phyloP scores from a whole-genome alignment of 2,113 vertebrate species.

The Ammospiza caudacuta region DNA sequence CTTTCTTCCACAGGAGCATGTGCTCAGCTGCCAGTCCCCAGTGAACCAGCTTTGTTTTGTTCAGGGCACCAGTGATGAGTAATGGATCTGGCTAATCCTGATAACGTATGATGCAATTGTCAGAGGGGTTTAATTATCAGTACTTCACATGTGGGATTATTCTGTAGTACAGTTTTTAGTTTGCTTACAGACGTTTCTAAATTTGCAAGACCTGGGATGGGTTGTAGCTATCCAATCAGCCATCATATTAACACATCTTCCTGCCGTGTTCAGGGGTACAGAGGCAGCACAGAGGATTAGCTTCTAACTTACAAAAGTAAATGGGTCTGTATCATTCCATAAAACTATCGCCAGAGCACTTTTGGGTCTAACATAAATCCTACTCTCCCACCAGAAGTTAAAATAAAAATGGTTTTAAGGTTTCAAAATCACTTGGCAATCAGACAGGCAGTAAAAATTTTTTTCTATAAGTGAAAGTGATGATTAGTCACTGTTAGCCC shows the following conservation, averaged over 20 bases:
- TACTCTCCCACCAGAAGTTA: background rate
- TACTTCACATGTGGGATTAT: conserved; percentile 80
- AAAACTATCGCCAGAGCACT: background rate
- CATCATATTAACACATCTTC: background rate
- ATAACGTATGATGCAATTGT: conserved; percentile 93
- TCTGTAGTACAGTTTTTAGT: conserved; percentile 39
- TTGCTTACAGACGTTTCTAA: conserved; percentile 34
- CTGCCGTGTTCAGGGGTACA: background rate
- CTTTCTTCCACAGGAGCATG: conserved; percentile 76
- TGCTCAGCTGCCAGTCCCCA: conserved; percentile 78
- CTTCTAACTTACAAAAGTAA: background rate
- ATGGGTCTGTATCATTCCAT: background rate
- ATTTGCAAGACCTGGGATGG: background rate
- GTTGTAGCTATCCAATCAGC: background rate
- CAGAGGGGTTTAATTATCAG: conserved; percentile 90
- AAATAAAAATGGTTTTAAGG: background rate
- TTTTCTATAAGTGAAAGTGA: background rate
- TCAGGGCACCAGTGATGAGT: conserved; percentile 82
- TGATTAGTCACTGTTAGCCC: background rate
- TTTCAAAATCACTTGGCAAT: background rate
- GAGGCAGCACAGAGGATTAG: background rate
- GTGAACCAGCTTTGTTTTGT: conserved; percentile 84
- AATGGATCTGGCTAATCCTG: conserved; percentile 85
- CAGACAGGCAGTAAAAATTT: background rate
- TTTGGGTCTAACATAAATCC: background rate